These are phyloP conservation scores for Xenopus borealis DNA, from an alignment of 2,113 vertebrate species.

Conservation along the genomic window DNA sequence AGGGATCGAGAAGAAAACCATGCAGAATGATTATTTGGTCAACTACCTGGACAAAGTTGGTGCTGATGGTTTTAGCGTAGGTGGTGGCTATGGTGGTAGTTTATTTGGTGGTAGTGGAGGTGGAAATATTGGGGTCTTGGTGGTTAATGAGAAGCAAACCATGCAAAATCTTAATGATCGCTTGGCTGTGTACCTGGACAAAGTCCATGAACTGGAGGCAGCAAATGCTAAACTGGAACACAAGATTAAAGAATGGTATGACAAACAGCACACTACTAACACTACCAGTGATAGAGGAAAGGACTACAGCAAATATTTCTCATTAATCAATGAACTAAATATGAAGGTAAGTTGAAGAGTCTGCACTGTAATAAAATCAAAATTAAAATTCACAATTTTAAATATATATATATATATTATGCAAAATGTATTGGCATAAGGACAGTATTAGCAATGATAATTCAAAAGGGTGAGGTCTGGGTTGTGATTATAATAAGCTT, in stretches of 20 bases:
- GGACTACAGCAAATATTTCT: conserved; percentile 63
- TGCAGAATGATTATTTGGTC: too few relatives aligned
- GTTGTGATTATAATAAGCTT: too few relatives aligned
- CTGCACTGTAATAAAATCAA: background rate
- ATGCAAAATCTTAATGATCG: conserved; percentile 89
- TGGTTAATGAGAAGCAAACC: conserved; percentile 75
- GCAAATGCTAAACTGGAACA: conserved; percentile 72
- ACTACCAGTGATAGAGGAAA: conserved; percentile 10
- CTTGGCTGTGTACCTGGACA: conserved; percentile 76
- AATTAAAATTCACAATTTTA: too few relatives aligned
- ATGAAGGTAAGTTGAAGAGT: conserved; percentile 58
- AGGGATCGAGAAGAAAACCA: conserved; percentile 13
- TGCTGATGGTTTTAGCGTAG: background rate
- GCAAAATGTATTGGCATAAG: background rate
- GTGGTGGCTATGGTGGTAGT: background rate
- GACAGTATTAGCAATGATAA: too few relatives aligned
- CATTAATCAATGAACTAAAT: conserved; percentile 56
- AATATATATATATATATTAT: too few relatives aligned
- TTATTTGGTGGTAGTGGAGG: background rate
- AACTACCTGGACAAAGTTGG: background rate
- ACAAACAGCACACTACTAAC: conserved; percentile 41
- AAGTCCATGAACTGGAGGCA: conserved; percentile 70
- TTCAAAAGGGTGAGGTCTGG: too few relatives aligned
- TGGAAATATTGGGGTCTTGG: conserved; percentile 48
- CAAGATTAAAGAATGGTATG: conserved; percentile 66